phyloP scores from a whole-genome alignment of 2,113 vertebrate genomes.

The Paratilapia polleni region DNA sequence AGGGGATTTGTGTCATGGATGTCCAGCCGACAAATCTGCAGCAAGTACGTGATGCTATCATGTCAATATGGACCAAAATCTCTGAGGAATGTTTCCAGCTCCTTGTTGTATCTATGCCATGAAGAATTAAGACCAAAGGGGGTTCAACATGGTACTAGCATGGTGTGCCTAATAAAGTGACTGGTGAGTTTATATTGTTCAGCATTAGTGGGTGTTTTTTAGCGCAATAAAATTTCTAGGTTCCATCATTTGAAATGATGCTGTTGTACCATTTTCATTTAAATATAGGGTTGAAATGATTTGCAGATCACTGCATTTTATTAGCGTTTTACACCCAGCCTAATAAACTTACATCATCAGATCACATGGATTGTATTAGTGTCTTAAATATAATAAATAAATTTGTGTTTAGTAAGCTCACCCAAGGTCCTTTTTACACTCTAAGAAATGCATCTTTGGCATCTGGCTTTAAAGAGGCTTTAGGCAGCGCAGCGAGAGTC shows the following conservation, averaged over 20 bases:
- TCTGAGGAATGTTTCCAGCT: background rate
- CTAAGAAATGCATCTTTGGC: background rate
- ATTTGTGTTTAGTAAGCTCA: background rate
- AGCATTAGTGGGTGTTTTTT: too few relatives aligned
- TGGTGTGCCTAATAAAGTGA: background rate
- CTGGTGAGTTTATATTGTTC: background rate
- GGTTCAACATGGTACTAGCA: background rate
- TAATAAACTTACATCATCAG: background rate
- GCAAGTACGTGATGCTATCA: background rate
- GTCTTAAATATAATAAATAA: background rate
- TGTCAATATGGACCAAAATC: background rate
- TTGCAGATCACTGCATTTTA: background rate
- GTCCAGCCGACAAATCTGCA: background rate
- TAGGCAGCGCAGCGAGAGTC: background rate
- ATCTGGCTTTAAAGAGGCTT: conserved; percentile 23
- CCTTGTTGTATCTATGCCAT: background rate
- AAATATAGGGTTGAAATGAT: background rate
- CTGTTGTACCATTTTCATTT: background rate
- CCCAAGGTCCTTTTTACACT: conserved; percentile 2
- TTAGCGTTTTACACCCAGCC: background rate
- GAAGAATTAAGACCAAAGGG: background rate
- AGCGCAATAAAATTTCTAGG: too few relatives aligned
- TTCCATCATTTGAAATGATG: too few relatives aligned
- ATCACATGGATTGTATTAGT: background rate
- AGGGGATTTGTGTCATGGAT: background rate